Evolutionary conservation across 2,888 invertebrate genomes (phyloP).

Genomic region (Xylota sylvarum): DNA sequence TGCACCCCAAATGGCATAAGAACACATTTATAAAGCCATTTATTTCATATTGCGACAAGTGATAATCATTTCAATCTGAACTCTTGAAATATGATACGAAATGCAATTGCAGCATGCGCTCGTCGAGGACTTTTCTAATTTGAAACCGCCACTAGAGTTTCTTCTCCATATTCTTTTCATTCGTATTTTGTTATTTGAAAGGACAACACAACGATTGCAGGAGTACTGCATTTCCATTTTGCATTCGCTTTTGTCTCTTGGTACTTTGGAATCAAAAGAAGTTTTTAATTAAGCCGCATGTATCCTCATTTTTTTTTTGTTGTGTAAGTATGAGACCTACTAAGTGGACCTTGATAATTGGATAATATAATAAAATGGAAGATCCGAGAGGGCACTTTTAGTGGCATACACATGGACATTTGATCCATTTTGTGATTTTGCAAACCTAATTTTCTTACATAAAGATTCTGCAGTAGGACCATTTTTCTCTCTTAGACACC

Average conservation of each 20-base stretch:
- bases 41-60: conserved; percentile 63
- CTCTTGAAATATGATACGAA: conserved; percentile 47
- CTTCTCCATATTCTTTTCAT: conserved; percentile 27
- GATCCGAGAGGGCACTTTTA: conserved; percentile 15
- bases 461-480: no score
- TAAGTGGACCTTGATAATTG: conserved; percentile 62
- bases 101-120: conserved; percentile 57
- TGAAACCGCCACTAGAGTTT: conserved; percentile 20
- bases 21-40: conserved; percentile 74
- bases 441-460: no score
- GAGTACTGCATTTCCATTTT: conserved; percentile 37
- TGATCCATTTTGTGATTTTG: no score
- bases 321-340: background rate
- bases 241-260: conserved; percentile 26
- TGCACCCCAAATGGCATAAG: conserved; percentile 45
- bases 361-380: conserved; percentile 64
- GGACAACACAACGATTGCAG: conserved; percentile 50
- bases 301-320: conserved; percentile 11
- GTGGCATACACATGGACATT: background rate
- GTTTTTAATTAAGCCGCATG: conserved; percentile 60
- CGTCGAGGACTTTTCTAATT: conserved; percentile 51
- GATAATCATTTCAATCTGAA: conserved; percentile 67
- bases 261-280: conserved; percentile 9
- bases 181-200: conserved; percentile 34
- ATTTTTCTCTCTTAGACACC: no score